Conservation (phyloP, 2,888 invertebrate genomes). For the Beris chalybata region DNA sequence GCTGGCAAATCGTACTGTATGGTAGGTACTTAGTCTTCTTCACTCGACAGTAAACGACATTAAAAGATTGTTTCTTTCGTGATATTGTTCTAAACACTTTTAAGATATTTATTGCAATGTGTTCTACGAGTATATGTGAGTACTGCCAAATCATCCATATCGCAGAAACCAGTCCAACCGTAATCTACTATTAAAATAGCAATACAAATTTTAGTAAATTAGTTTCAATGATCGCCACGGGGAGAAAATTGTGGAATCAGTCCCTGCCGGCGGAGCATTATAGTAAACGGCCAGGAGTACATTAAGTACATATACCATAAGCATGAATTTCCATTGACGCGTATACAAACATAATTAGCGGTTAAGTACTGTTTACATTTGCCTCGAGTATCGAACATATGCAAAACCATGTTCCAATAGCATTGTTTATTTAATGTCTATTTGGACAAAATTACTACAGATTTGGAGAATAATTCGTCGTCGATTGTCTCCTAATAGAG, state of each 20-base stretch:
- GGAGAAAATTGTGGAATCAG: slow-evolving; percentile 26
- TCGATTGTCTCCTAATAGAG: too few species aligned
- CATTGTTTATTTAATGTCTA: too few species aligned
- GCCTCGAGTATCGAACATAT: not conserved
- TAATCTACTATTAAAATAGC: slow-evolving; percentile 1
- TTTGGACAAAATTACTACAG: too few species aligned
- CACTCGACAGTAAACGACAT: too few species aligned
- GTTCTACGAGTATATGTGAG: not conserved
- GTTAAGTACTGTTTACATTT: slow-evolving; percentile 29
- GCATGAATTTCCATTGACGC: slow-evolving; percentile 28
- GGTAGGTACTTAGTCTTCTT: too few species aligned
- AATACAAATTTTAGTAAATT: slow-evolving; percentile 34
- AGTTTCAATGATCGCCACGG: slow-evolving; percentile 36
- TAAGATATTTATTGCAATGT: too few species aligned
- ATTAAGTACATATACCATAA: slow-evolving; percentile 17
- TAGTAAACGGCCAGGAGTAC: slow-evolving; percentile 25
- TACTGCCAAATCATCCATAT: not conserved
- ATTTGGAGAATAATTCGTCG: too few species aligned
- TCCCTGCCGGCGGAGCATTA: slow-evolving; percentile 21
- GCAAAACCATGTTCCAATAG: too few species aligned
- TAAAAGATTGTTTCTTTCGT: too few species aligned
- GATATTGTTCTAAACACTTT: too few species aligned
- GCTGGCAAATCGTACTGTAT: too few species aligned
- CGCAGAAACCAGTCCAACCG: too few species aligned
- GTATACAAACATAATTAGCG: slow-evolving; percentile 37